Percentiles rank a stretch among this genome's conserved stretches.
Evolutionary conservation across 2,113 vertebrate species (phyloP).

Genomic region (Notarius quadriscutis): DNA sequence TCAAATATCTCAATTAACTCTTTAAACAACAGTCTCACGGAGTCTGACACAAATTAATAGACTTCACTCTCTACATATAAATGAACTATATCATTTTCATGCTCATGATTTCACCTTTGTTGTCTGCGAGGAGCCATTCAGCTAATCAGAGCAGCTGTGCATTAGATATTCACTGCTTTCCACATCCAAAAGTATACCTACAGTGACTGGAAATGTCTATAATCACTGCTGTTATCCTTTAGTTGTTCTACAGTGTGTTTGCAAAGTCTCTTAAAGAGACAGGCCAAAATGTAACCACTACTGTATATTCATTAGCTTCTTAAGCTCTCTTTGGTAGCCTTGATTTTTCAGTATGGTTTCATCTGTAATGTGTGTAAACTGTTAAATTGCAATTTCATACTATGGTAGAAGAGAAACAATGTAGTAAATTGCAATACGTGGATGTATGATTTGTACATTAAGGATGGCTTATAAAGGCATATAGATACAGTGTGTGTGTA

Average conservation of each 20-base stretch:
- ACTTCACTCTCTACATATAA: neutral
- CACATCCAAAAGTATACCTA: neutral
- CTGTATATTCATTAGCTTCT: conserved; percentile 53
- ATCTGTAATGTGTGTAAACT: conserved; percentile 63
- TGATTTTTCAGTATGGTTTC: conserved; percentile 48
- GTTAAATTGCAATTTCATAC: conserved; percentile 69
- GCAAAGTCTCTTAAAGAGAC: conserved; percentile 16
- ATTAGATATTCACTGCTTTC: neutral
- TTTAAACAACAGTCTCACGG: neutral
- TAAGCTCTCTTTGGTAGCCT: conserved; percentile 71
- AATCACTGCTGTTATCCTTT: neutral
- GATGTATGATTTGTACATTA: conserved; percentile 66
- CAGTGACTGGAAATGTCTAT: neutral
- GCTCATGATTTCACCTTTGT: neutral
- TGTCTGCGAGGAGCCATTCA: neutral
- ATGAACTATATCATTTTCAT: neutral
- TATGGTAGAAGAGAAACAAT: conserved; percentile 49
- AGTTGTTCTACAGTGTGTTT: conserved; percentile 1
- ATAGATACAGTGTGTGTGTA: conserved; percentile 57
- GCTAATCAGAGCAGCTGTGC: no score
- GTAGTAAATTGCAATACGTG: conserved; percentile 56
- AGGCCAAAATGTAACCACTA: conserved; percentile 65
- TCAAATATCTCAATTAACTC: neutral
- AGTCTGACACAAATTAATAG: neutral
- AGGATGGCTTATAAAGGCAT: conserved; percentile 51